These are phyloP conservation scores for Calephelis nemesis DNA, from an alignment of 1,140 invertebrate species.

Conservation along the genomic window DNA sequence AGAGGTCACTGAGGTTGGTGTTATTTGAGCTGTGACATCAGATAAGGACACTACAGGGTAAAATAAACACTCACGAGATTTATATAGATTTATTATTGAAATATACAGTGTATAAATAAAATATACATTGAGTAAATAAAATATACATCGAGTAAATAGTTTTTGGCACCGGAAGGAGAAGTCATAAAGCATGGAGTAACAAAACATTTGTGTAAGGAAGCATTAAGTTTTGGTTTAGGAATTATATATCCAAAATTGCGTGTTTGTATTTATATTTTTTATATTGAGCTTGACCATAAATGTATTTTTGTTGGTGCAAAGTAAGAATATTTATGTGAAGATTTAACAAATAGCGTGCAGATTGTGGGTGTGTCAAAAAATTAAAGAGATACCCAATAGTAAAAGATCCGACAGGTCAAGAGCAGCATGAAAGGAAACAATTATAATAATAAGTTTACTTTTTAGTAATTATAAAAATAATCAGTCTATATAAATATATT, in stretches of 20 bases:
- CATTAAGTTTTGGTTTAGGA: conserved; percentile 39
- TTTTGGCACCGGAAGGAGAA: conserved; percentile 55
- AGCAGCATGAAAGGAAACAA: conserved; percentile 76
- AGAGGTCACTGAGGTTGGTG: conserved; percentile 79
- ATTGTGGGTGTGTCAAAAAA: conserved; percentile 43
- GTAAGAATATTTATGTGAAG: conserved; percentile 43
- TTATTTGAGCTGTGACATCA: conserved; percentile 78
- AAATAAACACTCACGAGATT: conserved; percentile 55
- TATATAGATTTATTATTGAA: conserved; percentile 60
- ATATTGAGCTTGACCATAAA: conserved; percentile 72
- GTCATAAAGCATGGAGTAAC: conserved; percentile 48
- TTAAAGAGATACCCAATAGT: conserved; percentile 66
- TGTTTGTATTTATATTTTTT: conserved; percentile 78
- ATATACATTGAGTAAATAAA: conserved; percentile 37
- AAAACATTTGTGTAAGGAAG: conserved; percentile 64
- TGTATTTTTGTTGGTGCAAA: conserved; percentile 67
- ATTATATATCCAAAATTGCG: conserved; percentile 71
- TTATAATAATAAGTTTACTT: conserved; percentile 71
- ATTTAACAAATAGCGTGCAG: conserved; percentile 51
- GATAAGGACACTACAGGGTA: conserved; percentile 64
- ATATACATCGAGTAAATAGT: conserved; percentile 36
- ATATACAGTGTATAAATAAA: conserved; percentile 52
- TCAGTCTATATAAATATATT: no score
- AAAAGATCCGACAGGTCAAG: conserved; percentile 70
- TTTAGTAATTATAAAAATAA: conserved; percentile 28